phyloP scores from a whole-genome alignment of 2,888 invertebrate genomes.

The Leucozona laternaria region DNA sequence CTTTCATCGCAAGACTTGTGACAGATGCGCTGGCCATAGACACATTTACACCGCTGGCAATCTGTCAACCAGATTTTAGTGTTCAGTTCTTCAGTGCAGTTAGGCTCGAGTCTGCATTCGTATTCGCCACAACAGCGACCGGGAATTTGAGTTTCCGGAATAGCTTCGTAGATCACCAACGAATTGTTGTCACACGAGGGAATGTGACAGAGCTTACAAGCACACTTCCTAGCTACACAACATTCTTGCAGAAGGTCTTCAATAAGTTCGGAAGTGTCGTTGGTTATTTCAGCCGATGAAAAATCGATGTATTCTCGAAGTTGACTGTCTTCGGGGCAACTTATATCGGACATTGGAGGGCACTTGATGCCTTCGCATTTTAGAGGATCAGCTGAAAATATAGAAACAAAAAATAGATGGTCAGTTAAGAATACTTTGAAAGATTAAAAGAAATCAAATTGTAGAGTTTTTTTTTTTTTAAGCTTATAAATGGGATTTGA shows the following conservation, averaged over 20 bases:
- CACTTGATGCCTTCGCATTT: slow-evolving; percentile 80
- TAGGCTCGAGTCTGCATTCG: slow-evolving; percentile 83
- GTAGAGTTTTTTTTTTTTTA: no score
- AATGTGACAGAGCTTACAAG: slow-evolving; percentile 81
- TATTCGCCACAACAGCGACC: slow-evolving; percentile 85
- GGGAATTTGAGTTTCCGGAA: slow-evolving; percentile 80
- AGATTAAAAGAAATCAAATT: background rate
- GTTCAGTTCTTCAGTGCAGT: slow-evolving; percentile 79
- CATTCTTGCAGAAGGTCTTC: slow-evolving; percentile 80
- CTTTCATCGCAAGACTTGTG: slow-evolving; percentile 81
- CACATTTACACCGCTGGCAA: slow-evolving; percentile 81
- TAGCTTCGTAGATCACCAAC: slow-evolving; percentile 80
- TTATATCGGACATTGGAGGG: slow-evolving; percentile 80
- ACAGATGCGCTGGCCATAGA: slow-evolving; percentile 80
- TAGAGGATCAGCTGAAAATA: slow-evolving; percentile 79
- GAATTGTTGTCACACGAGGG: slow-evolving; percentile 79
- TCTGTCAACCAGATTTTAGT: slow-evolving; percentile 80
- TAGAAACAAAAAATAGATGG: background rate
- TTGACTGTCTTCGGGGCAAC: slow-evolving; percentile 81
- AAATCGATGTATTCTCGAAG: slow-evolving; percentile 77
- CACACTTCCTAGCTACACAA: slow-evolving; percentile 81
- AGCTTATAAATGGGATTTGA: no score
- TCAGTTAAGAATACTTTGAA: background rate
- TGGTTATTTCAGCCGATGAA: slow-evolving; percentile 54
- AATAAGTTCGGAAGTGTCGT: slow-evolving; percentile 76